Evolutionary conservation across 2,888 invertebrate species (phyloP).

Genomic region (Frankliniella fusca): DNA sequence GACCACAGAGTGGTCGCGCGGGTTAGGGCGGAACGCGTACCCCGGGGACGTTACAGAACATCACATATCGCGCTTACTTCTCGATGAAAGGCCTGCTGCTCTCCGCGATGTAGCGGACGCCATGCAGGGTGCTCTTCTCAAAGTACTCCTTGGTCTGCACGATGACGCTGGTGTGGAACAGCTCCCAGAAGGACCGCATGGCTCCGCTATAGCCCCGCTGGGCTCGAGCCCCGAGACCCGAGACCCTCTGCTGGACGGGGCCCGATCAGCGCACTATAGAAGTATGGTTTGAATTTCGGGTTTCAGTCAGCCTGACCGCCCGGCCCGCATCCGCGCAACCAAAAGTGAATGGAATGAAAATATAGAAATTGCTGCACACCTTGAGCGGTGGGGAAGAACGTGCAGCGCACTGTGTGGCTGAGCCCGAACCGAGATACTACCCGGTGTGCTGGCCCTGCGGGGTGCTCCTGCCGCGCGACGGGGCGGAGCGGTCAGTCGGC

Average conservation of each 20-base stretch:
- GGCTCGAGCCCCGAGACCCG: neutral
- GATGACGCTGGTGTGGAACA: slow-evolving; percentile 59
- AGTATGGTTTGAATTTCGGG: no score
- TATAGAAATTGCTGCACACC: no score
- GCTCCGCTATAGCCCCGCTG: neutral
- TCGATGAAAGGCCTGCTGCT: slow-evolving; percentile 69
- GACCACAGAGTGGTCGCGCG: no score
- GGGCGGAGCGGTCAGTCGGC: neutral
- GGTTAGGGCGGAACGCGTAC: no score
- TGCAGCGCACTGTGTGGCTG: neutral
- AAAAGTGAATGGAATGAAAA: no score
- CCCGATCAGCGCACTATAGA: no score
- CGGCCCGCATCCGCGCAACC: no score
- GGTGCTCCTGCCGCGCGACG: neutral
- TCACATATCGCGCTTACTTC: slow-evolving; percentile 54
- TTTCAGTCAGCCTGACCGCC: no score
- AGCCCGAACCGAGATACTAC: no score
- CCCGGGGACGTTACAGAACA: no score
- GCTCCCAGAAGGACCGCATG: slow-evolving; percentile 33
- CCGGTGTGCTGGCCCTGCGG: neutral
- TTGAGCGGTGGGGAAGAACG: no score
- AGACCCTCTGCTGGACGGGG: neutral
- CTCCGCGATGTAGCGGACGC: slow-evolving; percentile 74
- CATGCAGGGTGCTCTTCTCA: slow-evolving; percentile 71
- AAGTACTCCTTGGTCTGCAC: slow-evolving; percentile 71